Evolutionary conservation across 2,113 vertebrate genomes (phyloP), one percentile per base, ranked within the genome.

Genomic region (Zapornia atra): DNA sequence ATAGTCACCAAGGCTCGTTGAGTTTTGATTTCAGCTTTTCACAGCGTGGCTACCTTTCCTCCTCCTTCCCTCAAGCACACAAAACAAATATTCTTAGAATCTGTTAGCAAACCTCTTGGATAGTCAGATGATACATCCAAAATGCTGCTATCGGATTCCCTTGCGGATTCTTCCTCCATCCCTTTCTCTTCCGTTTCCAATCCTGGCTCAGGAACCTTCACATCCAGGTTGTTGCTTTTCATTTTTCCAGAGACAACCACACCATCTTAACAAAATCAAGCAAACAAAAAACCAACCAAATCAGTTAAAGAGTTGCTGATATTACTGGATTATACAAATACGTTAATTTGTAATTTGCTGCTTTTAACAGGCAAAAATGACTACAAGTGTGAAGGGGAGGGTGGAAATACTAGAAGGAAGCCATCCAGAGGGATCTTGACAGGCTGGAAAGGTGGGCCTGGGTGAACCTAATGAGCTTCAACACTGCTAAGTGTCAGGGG

Each of bases 81-180:
- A 42, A 54, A 28, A 83, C 2, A 82, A 92, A 85, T 46, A 79
- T 79, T 71, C 29, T 26, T 34, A 29, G 21, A 82, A 48, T 77
- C 65, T 79, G 61, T 12, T 65, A 85, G n/a, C 95, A 96, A 97
- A 98, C 90, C 96, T 98, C 88, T 93, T 69, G 79, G 96, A 89
- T 95, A 96, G 78, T 89, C 76, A 84, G 97, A 90, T 11, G 94
- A 97, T 22, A 81, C 18, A 63, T 97, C 91, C 92, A 97, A 88
- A 79, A 97, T 85, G 83, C 42, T 95, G 76, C 82, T 88, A 25
- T 95, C 54, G 2, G 85, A 40, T 63, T 98, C 92, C 88, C 80
- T 91, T 31, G 88, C 29, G 44, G 50, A 56, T 66, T 94, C 90
- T 57, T 95, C 71, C 50, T 96, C 66, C 0, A 2, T 51, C 96